Evolutionary conservation across 2,113 vertebrate genomes (phyloP).

Genomic region (Pandion haliaetus): DNA sequence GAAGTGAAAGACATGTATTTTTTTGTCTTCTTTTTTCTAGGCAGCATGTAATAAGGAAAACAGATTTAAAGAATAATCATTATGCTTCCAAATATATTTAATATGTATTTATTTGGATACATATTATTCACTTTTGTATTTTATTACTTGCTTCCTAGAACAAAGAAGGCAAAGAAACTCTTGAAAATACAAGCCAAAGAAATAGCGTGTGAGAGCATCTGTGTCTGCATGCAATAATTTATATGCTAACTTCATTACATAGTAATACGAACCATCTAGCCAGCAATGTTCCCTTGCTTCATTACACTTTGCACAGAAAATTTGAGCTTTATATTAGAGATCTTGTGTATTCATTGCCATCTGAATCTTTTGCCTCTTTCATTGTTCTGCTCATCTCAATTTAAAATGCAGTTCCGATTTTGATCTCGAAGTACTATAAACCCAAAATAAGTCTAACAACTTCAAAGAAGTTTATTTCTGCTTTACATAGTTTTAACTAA

Average conservation of each 20-base stretch:
- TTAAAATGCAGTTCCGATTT: neutral
- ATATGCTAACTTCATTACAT: neutral
- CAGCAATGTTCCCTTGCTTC: neutral
- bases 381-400: conserved; percentile 36
- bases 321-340: neutral
- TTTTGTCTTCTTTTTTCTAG: neutral
- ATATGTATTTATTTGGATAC: neutral
- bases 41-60: neutral
- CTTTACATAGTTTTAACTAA: conserved; percentile 35
- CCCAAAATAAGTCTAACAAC: neutral
- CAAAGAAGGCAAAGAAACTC: conserved; percentile 5
- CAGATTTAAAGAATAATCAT: neutral
- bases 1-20: neutral
- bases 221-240: conserved; percentile 15
- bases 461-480: conserved; percentile 47
- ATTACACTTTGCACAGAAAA: neutral
- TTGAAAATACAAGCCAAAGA: neutral
- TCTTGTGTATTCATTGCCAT: neutral
- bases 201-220: neutral
- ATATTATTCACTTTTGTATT: neutral
- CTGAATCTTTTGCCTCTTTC: neutral
- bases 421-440: conserved; percentile 19
- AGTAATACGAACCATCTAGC: neutral
- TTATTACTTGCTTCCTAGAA: neutral
- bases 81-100: neutral